phyloP scores from a whole-genome alignment of 35 echinoderm and acorn worm species.

The Lytechinus pictus region DNA sequence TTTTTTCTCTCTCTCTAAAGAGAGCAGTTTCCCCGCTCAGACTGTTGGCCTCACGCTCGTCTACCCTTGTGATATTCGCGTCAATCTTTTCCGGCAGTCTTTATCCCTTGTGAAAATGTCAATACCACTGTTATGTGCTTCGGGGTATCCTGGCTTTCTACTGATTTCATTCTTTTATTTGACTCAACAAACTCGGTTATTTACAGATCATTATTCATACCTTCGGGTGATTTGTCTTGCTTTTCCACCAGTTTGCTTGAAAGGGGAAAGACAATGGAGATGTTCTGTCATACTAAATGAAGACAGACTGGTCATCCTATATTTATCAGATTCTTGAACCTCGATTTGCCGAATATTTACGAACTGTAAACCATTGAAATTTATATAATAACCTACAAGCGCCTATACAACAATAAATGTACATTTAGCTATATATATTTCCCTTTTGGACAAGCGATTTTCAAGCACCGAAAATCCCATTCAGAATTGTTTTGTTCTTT shows the following conservation, averaged over 20 bases:
- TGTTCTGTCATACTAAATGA: not conserved
- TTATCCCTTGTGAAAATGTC: not conserved
- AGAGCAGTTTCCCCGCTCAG: too few relatives aligned
- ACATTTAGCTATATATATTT: not conserved
- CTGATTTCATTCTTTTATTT: not conserved
- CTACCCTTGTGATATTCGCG: not conserved
- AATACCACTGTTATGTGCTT: not conserved
- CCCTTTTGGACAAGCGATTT: not conserved
- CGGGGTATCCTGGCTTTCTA: not conserved
- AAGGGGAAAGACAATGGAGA: not conserved
- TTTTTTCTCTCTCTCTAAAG: too few relatives aligned
- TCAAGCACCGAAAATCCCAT: not conserved
- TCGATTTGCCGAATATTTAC: not conserved
- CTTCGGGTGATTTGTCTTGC: not conserved
- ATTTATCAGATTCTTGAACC: not conserved
- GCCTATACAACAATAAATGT: not conserved
- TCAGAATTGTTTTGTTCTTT: not conserved
- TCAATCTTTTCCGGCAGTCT: not conserved
- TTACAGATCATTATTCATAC: not conserved
- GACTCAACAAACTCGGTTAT: not conserved
- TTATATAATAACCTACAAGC: not conserved
- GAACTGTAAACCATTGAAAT: not conserved
- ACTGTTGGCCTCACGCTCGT: too few relatives aligned
- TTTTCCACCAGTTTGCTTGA: not conserved
- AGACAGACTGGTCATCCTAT: not conserved